These are phyloP conservation scores for Criorhina ranunculi DNA, from an alignment of 2,888 invertebrate genomes.

Conservation along the genomic window DNA sequence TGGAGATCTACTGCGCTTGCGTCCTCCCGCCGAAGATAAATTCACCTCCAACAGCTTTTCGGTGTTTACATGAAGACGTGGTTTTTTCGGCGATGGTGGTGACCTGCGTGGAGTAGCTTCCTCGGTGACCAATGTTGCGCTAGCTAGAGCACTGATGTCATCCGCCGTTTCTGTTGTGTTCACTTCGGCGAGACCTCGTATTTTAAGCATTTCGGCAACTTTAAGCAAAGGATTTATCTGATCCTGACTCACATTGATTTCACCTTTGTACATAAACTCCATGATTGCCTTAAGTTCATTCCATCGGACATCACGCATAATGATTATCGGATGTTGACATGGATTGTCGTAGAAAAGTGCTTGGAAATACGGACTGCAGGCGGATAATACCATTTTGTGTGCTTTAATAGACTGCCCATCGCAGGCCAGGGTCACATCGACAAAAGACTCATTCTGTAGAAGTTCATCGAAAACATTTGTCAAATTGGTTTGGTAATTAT, in stretches of 20 bases:
- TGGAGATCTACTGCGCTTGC: conserved; percentile 76
- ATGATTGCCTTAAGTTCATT: conserved; percentile 95
- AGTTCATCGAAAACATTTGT: conserved; percentile 93
- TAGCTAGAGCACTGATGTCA: conserved; percentile 87
- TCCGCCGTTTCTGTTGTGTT: conserved; percentile 84
- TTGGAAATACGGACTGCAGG: conserved; percentile 97
- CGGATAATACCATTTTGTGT: conserved; percentile 96
- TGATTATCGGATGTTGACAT: conserved; percentile 96
- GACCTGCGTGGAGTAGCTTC: conserved; percentile 66
- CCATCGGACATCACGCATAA: conserved; percentile 96
- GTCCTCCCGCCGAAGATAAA: conserved; percentile 70
- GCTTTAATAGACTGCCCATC: conserved; percentile 96
- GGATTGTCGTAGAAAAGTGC: conserved; percentile 96
- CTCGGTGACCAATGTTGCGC: conserved; percentile 72
- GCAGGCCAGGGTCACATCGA: conserved; percentile 96
- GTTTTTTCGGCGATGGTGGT: conserved; percentile 74
- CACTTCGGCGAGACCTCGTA: conserved; percentile 94
- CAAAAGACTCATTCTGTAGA: conserved; percentile 94
- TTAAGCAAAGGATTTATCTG: conserved; percentile 94
- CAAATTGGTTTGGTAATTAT: conserved; percentile 95
- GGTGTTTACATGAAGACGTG: conserved; percentile 74
- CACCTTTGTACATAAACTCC: conserved; percentile 98
- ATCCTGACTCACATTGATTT: conserved; percentile 96
- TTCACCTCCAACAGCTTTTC: conserved; percentile 76
- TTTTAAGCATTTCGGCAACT: conserved; percentile 94